Conservation (phyloP, 2,888 invertebrate species). For the Limnephilus auricula region DNA sequence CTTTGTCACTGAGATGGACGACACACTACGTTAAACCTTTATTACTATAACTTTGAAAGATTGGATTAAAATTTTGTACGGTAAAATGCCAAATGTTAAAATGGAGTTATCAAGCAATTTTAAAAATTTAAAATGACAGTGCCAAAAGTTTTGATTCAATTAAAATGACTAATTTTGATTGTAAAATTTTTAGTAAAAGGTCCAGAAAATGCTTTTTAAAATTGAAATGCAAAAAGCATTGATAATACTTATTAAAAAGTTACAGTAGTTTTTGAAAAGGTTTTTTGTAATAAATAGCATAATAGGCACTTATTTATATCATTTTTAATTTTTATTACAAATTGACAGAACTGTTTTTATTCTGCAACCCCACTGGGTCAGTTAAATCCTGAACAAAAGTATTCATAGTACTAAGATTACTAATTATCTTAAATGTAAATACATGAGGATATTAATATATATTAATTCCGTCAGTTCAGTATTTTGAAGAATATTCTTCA, state of each 20-base stretch:
- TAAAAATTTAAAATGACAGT: slow-evolving; percentile 38
- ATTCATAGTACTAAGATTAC: background rate
- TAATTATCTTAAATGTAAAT: background rate
- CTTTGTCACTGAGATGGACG: slow-evolving; percentile 50
- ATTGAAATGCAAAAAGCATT: slow-evolving; percentile 9
- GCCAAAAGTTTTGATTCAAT: slow-evolving; percentile 19
- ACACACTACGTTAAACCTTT: slow-evolving; percentile 14
- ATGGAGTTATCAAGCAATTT: slow-evolving; percentile 36
- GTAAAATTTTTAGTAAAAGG: slow-evolving; percentile 24
- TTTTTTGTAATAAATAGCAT: background rate
- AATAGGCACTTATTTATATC: background rate
- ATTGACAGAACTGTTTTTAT: background rate
- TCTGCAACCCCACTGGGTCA: background rate
- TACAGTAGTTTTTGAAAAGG: background rate
- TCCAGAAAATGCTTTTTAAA: background rate
- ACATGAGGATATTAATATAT: background rate
- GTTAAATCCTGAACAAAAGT: background rate
- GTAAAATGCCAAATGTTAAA: slow-evolving; percentile 51
- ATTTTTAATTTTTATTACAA: background rate
- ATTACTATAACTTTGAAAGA: slow-evolving; percentile 15
- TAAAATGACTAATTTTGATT: slow-evolving; percentile 22
- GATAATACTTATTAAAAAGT: background rate
- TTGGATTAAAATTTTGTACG: slow-evolving; percentile 31
- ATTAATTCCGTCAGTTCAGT: background rate
- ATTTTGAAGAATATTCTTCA: background rate